phyloP scores from a whole-genome alignment of 2,113 vertebrate species.

The Solenodon paradoxus region DNA sequence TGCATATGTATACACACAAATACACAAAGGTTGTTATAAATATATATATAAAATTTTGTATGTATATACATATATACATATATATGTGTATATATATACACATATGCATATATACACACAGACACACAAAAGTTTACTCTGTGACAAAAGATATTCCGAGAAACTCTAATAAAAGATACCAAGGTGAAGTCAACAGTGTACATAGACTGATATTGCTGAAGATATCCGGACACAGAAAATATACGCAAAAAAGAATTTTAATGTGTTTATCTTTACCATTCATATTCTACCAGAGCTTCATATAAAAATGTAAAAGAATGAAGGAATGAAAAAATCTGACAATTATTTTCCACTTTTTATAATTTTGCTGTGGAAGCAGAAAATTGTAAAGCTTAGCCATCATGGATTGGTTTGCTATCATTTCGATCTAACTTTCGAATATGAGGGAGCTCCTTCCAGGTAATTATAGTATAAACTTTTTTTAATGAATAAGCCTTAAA shows the following conservation, averaged over 20 bases:
- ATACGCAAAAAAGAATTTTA: neutral
- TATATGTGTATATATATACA: neutral
- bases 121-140: neutral
- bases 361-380: neutral
- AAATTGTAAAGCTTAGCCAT: neutral
- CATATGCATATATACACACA: neutral
- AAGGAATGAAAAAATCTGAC: neutral
- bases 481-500: neutral
- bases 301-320: neutral
- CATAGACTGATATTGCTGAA: neutral
- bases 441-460: neutral
- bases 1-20: neutral
- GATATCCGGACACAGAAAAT: neutral
- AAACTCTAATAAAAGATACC: neutral
- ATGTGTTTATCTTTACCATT: neutral
- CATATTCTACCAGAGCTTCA: neutral
- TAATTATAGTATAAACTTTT: neutral
- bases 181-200: neutral
- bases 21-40: no score
- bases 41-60: no score
- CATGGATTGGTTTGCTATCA: neutral
- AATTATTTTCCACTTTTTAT: neutral
- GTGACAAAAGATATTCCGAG: neutral
- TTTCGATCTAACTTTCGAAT: neutral
- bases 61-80: neutral